Base-by-base conservation (phyloP, 1,140 invertebrate genomes). In the Drosophila sp. region DNA sequence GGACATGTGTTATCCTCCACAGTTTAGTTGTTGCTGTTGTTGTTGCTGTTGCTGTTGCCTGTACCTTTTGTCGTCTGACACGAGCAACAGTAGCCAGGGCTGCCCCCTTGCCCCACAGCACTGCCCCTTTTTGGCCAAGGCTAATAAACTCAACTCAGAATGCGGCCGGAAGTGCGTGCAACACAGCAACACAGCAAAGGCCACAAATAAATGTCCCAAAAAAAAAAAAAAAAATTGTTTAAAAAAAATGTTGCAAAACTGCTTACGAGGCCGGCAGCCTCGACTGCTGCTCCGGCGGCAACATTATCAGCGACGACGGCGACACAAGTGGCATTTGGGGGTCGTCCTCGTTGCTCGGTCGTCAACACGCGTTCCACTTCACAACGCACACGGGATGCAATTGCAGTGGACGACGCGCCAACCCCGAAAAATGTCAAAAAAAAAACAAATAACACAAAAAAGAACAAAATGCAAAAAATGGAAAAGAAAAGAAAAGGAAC, bases 361-460 rank as follows among this genome's bases (percentile, higher is more conserved):
- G 58, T 70, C 66, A 62, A 70, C 75, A 56, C 75, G 76, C 81
- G 81, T 84, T 86, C 81, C 81, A 86, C 81, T 86, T 86, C 81
- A 87, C 69, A 81, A 86, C 82, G 75, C 82, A 81, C 82, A 43
- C 64, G 40, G 73, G 71, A 78, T 86, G 81, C 83, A 87, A 89
- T 79, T 89, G 82, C 82, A 82, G 46, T 63, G 14, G 51, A n/a
- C 11, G 18, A 32, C 29, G 13, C 27, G 8, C 5, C 32, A 76
- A 80, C 29, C 16, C 25, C n/a, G 11, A 34, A 53, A 53, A 64
- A 58, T 41, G 18, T 34, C 51, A 36, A 46, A 72, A 53, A 43
- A 58, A 41, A 25, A 50, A n/a, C 18, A 25, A 45, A 50, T 29
- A 16, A 41, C 21, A 50, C 53, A 58, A 40, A 48, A 64, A 62